Base-by-base conservation (phyloP, 2,113 vertebrate species). In the Circaetus cinerascens region DNA sequence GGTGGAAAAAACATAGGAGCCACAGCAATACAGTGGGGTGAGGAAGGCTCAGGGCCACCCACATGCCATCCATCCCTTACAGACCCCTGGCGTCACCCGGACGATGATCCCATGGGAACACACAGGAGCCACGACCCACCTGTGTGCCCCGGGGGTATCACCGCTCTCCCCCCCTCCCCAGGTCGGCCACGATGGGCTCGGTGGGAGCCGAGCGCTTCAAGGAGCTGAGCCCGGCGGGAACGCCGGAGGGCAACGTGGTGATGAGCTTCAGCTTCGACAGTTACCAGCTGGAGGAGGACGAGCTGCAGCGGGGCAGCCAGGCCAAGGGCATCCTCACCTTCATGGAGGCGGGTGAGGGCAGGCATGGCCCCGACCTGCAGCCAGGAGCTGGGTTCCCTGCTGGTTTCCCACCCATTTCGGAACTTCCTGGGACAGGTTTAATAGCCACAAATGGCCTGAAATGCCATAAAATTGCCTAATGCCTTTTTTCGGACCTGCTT, bases 221-320 rank as follows among this genome's bases (percentile, higher is more conserved):
- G 98, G 98, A 98, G 72, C 85, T 98, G 93, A 98, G 98, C 26
- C 94, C 98, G 2, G 97, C 27, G 2, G 98, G 97, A 73, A 98
- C 98, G 0, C 99, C 98, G 0, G 99, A 99, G 84, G 98, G 98
- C 19, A 98, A 98, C 18, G 97, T 99, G 96, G 98, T 99, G 96
- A 99, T 99, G 98, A 99, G 99, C 98, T 99, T 99, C 97, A 99
- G 99, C 97, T 99, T 99, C 7, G 98, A 99, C 97, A 98, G 99
- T 60, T 99, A 99, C 98, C 99, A 99, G 97, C 98, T 99, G 97
- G 99, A 99, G 94, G 99, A 99, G 95, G 98, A 99, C 15, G 99
- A 98, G 81, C 98, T 98, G 84, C 98, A 96, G 57, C 87, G 95
- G 94, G 98, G 98, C 7, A 97, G 98, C 79, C 98, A 98, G 10